Conservation (phyloP, 2,888 invertebrate genomes). For the Rhogogaster chlorosoma region DNA sequence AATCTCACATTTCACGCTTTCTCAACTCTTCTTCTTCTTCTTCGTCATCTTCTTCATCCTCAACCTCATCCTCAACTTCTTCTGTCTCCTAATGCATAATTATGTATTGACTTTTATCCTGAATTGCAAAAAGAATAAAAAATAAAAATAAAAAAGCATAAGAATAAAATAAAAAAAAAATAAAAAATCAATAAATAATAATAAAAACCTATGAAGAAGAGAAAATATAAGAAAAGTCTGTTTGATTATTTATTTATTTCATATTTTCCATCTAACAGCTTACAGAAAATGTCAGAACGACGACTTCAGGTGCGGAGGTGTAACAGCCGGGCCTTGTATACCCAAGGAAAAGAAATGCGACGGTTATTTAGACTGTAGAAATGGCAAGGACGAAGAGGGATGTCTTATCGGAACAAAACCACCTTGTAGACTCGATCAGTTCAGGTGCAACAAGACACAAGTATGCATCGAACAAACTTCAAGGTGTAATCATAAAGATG, state of each 20-base stretch:
- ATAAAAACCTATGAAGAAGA: not conserved
- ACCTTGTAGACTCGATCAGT: conserved; percentile 91
- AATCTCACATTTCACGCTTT: no score
- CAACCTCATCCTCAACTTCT: no score
- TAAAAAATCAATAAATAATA: not conserved
- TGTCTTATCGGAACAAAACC: conserved; percentile 80
- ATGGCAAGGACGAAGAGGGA: conserved; percentile 89
- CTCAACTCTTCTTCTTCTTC: no score
- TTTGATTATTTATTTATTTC: not conserved
- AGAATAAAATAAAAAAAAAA: no score
- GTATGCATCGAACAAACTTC: conserved; percentile 88
- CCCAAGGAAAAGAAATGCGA: conserved; percentile 94
- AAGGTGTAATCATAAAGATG: conserved; percentile 93
- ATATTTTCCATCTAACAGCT: conserved; percentile 79
- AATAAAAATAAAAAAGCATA: no score
- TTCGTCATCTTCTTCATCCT: no score
- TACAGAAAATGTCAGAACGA: conserved; percentile 92
- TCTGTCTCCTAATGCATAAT: no score
- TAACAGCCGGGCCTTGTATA: conserved; percentile 88
- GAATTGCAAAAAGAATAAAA: no score
- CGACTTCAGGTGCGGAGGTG: conserved; percentile 91
- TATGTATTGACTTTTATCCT: no score
- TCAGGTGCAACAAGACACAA: conserved; percentile 89
- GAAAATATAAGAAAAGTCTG: not conserved
- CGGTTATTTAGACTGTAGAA: conserved; percentile 93